Base-by-base conservation (phyloP, 2,113 vertebrate genomes). In the Triplophysa dalaica region DNA sequence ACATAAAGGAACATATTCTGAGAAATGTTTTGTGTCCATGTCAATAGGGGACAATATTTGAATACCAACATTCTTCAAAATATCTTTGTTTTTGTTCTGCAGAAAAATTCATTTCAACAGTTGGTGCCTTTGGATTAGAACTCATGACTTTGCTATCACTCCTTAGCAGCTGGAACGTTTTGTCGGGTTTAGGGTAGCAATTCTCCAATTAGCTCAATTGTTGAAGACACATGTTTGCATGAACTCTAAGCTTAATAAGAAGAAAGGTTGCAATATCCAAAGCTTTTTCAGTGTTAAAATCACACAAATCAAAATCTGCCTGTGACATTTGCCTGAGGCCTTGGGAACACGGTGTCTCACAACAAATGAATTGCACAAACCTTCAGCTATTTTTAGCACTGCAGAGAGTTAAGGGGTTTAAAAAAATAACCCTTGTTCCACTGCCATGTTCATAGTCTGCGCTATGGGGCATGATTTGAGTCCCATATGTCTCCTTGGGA, bases 391-490 rank as follows among this genome's bases (percentile, higher is more conserved):
- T 85, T 87, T 86, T 87, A 86, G 77, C 61, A 13, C 63, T 62
- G 79, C 52, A 54, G 24, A 80, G 77, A 82, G 75, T 81, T 78
- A 84, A 86, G 83, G 84, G 85, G 74, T 86, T 90, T 88, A 86
- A 85, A 78, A 76, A 29, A 29, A 29, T 21, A 61, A 62, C 68
- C 68, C 78, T 81, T 84, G 82, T 84, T 84, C 58, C 43, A 67
- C 61, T 87, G 81, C 79, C 79, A 85, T 58, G 70, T 86, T 60
- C 64, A 38, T 38, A 8, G 38, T 67, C 78, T 80, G 80, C n/a
- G 80, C 77, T 72, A 73, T 81, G 22, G 78, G 84, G 75, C 29
- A 41, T 45, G 75, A 86, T 85, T 86, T 74, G 63, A 69, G 63
- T 80, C 73, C 33, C 64, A 61, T 82, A 84, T 85, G 79, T 80